Evolutionary conservation across 1,140 invertebrate species (phyloP), one percentile per base, ranked within the genome.

Genomic region (Mactra quadrangularis): DNA sequence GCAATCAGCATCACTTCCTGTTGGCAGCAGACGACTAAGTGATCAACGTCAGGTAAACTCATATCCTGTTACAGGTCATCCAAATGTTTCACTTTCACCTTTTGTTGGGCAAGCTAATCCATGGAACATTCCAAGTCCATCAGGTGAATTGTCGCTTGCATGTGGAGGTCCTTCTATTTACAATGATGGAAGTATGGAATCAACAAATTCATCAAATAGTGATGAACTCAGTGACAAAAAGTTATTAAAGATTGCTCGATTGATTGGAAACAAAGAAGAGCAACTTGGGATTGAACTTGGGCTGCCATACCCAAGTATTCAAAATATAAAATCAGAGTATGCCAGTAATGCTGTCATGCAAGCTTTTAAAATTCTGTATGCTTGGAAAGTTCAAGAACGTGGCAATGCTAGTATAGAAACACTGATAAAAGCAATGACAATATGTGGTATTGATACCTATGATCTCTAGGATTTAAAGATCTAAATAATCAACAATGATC

Each of bases 271-370:
- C 53, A 79, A 53, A 31, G 57, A 79, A 19, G 47, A 31, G 9
- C 62, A 79, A 50, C 77, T 79, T 31, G 77, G 77, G 1, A 25
- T 79, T 13, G 59, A 79, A 22, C 35, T 79, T 6, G 50, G 27
- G 9, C 62, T 79, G 13, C 2, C n/a, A 2, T 41, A 79, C 55
- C 7, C 64, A 59, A 31, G 27, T 50, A 66, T 79, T 11, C 52
- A 68, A n/a, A 55, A 35, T 13, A 70, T 79, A 27, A 41, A 50
- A 15, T 47, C 45, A 3, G 50, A 79, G 4, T 45, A 79, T 47
- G 2, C 22, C n/a, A 17, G 31, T 4, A 33, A 79, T 59, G 52
- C 53, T 4, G n/a, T 35, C 13, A 70, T 79, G 64, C 64, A 79
- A 17, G 77, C 57, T 1, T 79, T 41, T 27, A 2, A 55, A n/a